These are phyloP conservation scores for Balearica regulorum DNA, from an alignment of 2,797 vertebrate genomes.

Conservation along the genomic window DNA sequence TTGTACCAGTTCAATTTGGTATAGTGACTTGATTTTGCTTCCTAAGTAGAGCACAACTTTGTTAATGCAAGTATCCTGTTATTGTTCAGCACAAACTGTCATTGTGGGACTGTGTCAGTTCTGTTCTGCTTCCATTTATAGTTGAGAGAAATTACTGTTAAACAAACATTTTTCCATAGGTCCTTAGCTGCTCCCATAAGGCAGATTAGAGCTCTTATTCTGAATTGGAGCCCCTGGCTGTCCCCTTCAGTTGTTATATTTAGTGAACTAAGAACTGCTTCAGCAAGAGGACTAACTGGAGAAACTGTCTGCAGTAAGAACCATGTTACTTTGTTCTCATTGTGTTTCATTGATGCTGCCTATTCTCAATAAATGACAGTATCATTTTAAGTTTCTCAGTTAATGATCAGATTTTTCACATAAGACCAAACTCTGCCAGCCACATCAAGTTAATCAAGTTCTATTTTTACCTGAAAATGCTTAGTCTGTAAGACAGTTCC, in stretches of 20 bases:
- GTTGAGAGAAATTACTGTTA: constrained; percentile 34
- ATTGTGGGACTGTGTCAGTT: constrained; percentile 38
- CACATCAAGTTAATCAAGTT: neutral
- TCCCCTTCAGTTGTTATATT: constrained; percentile 1
- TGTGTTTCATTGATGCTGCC: neutral
- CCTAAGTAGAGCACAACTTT: neutral
- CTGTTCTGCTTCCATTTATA: constrained; percentile 52
- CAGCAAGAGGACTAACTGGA: neutral
- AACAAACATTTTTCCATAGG: constrained; percentile 44
- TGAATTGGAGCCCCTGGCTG: constrained; percentile 2
- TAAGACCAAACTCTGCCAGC: neutral
- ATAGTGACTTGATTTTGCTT: constrained; percentile 7
- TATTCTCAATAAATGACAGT: neutral
- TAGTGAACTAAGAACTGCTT: constrained; percentile 27
- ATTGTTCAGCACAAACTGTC: constrained; percentile 26
- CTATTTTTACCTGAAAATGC: neutral
- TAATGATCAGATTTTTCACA: neutral
- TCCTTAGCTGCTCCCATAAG: constrained; percentile 21
- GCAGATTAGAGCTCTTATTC: neutral
- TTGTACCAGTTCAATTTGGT: neutral
- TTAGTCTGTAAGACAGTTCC: neutral
- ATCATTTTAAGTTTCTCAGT: neutral
- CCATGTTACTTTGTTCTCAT: neutral
- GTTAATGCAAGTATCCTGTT: constrained; percentile 49
- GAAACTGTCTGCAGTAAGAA: neutral